Base-by-base conservation (phyloP, 2,113 vertebrate genomes). In the Salvator merianae region DNA sequence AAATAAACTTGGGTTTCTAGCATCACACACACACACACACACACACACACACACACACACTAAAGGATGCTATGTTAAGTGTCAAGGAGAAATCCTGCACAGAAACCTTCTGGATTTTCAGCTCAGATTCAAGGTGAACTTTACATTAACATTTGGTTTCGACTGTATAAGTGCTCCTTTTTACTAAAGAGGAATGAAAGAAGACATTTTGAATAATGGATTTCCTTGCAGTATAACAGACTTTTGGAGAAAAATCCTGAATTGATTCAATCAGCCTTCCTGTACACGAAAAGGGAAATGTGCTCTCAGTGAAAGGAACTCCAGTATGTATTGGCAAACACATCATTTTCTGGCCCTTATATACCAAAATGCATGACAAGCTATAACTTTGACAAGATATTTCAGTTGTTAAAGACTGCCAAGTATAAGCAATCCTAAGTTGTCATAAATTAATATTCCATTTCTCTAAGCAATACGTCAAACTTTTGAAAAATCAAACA, bases 321-420 rank as follows among this genome's bases (percentile, higher is more conserved):
- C 38, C 63, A 32, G 74, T 47, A 8, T 40, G 38, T 8, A 53
- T 16, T 34, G 28, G 36, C 40, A 76, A 59, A 20, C 18, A 59
- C 55, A 59, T 59, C 55, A 59, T 59, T 59, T 59, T 59, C 70
- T 18, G 40, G 40, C 16, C 40, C 47, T 24, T 34, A 74, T 32
- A 18, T 47, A 4, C 28, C 71, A 74, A 55, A n/a, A 32, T 13
- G 13, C 10, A 34, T 40, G 72, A 59, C 38, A 83, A 38, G 65
- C 59, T 40, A 65, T 40, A 50, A 12, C n/a, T 83, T 75, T 34
- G 71, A 83, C 71, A 75, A 83, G 72, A 66, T 83, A 32, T 24
- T n/a, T 72, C 71, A 75, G 59, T 59, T 75, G 71, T 47, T 75
- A 28, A 59, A 65, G 30, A 63, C 18, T 65, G 38, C 28, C 38